Base-by-base conservation (phyloP, 2,888 invertebrate genomes). In the Sphinx pinastri region DNA sequence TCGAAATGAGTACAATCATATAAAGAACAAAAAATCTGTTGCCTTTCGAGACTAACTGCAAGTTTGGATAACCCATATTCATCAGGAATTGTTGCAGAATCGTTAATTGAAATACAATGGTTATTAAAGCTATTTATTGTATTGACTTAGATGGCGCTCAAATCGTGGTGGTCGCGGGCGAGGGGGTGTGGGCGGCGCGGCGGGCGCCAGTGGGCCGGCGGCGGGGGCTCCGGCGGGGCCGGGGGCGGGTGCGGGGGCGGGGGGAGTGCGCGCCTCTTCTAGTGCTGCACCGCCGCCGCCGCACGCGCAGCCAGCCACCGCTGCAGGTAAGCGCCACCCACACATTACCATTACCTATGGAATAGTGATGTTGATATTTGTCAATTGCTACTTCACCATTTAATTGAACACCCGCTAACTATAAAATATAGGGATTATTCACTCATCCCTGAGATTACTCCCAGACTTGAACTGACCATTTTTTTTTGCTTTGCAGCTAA, bases 401-500 rank as follows among this genome's bases (percentile, higher is more conserved):
- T 25, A 25, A 25, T 25, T 2, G 25, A 25, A 25, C 25, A 25
- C 25, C 25, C 25, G 25, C n/a, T n/a, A n/a, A n/a, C n/a, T n/a
- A n/a, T n/a, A 25, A 25, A 25, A 25, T 25, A 25, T 25, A 1
- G 25, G 25, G 25, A 25, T 25, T 25, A 25, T n/a, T n/a, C n/a
- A n/a, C n/a, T n/a, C n/a, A n/a, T n/a, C n/a, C 14, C 10, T n/a
- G 13, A 52, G 6, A 13, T 52, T 52, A n/a, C 14, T 2, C n/a
- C 10, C 19, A 55, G 1, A 49, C 2, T 38, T 38, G 10, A 19
- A 38, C 14, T 54, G 38, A 63, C 6, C 60, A 16, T 45, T 55
- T 68, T 72, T 80, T 79, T 79, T 84, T 81, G 79, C 71, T 84
- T 88, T 79, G 76, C 94, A 92, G 94, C 92, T 72, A 94, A 94